Percentiles rank a stretch among this genome's conserved stretches.
phyloP scores from a whole-genome alignment of 30 jellyfish, hydroid and myxozoan species.

The Hydractinia echinata region DNA sequence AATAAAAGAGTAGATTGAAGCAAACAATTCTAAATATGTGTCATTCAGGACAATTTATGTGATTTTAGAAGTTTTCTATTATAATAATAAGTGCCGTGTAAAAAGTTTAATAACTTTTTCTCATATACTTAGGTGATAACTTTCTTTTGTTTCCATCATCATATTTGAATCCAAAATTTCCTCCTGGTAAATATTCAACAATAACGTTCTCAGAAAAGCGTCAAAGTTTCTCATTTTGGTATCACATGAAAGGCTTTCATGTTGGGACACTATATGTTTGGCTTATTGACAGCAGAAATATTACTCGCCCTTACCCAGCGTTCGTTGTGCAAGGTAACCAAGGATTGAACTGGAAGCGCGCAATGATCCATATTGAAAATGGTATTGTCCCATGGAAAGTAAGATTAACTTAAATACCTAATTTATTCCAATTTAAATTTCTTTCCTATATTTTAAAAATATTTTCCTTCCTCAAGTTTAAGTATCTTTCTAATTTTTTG shows the following conservation, averaged over 20 bases:
- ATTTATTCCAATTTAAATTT: neutral
- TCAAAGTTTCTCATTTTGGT: neutral
- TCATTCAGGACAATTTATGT: too few relatives aligned
- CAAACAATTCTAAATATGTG: too few relatives aligned
- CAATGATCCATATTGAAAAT: neutral
- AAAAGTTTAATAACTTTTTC: neutral
- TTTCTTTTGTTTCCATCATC: constrained; percentile 11
- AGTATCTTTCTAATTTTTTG: neutral
- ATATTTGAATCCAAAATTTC: neutral
- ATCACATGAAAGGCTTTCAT: constrained; percentile 1
- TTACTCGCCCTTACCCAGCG: neutral
- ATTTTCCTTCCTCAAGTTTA: too few relatives aligned
- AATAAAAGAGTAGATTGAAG: too few relatives aligned
- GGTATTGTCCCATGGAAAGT: constrained; percentile 1
- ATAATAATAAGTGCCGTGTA: too few relatives aligned
- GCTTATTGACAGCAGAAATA: neutral
- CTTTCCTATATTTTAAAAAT: too few relatives aligned
- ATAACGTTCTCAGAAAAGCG: neutral
- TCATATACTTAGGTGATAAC: neutral
- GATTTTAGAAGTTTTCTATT: too few relatives aligned
- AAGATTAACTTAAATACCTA: neutral
- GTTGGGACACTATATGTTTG: constrained; percentile 11
- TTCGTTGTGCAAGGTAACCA: constrained; percentile 10
- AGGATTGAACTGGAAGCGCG: neutral
- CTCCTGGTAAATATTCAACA: constrained; percentile 14